Base-by-base conservation (phyloP, 2,797 vertebrate species). In the Gymnoscopelus braueri region DNA sequence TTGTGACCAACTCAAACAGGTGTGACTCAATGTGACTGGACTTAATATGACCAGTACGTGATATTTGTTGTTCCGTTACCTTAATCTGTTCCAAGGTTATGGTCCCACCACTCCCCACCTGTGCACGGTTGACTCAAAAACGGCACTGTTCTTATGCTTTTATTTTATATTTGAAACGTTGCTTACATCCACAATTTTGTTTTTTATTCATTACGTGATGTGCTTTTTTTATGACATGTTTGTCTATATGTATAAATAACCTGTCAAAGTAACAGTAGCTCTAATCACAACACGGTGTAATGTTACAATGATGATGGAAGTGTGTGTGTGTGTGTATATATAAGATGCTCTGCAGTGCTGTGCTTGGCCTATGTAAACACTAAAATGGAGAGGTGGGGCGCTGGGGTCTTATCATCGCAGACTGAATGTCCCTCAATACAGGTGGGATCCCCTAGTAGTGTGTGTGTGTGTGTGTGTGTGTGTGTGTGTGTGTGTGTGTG, bases 181-280 rank as follows among this genome's bases (percentile, higher is more conserved):
- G 13, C 6, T 44, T 54, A 14, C 32, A 63, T 64, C 35, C 39
- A 11, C 24, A 10, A 66, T 15, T 13, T 58, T 7, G 54, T 65
- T 67, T 55, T 26, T 74, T 14, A 72, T 49, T 5, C 51, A 24
- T 54, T 50, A 60, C 67, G 56, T 24, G 11, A 72, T 71, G 64
- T 77, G 50, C 29, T 53, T 53, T 53, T 29, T 69, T 63, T 53
- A 68, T 47, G 48, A 69, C 29, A 67, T 32, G 11, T 57, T 63
- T 69, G 76, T 64, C 78, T 90, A 63, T 87, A 32, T 65, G 60
- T 88, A 77, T 84, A 78, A 79, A 81, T 82, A 74, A 83, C 72
- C 35, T 71, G 71, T 81, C 2, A 14, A 71, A 76, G 73, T 87
- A 73, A 81, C 65, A 65, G 66, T 80, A 69, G 77, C 50, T 35